Evolutionary conservation across 2,888 invertebrate genomes (phyloP), one percentile per base, ranked within the genome.

Genomic region (Lydus trimaculatus): DNA sequence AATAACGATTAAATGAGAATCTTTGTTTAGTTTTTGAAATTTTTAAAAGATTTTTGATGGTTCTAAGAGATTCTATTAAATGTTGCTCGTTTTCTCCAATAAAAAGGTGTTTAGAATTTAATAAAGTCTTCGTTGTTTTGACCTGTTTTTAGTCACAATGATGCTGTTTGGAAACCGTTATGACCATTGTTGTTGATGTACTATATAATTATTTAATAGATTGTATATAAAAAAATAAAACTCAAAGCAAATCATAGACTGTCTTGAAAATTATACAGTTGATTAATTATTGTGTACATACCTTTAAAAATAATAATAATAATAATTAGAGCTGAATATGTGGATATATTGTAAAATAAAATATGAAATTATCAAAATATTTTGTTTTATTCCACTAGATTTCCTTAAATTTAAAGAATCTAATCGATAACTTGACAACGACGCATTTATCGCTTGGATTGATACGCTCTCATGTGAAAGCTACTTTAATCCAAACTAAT

Each of bases 321-420:
- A 73, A 59, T 63, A 39, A 60, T 62, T 67, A 63, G 61, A 60
- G 69, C 60, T 76, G 63, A 73, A 76, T 52, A 52, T 52, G 73
- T 71, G 74, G 66, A 73, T 75, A 52, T 77, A 78, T 76, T 78
- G 78, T 78, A 78, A 73, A 73, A 77, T 72, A 72, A 72, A 76
- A 67, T 73, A 72, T 68, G 52, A 25, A 25, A 52, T 6, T 23
- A 52, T 52, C 23, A 52, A 23, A 43, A 5, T 2, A 5, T 20
- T 23, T 52, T 52, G 23, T 25, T 52, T 52, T 23, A 23, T 25
- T 52, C 25, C 0, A 23, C 5, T 1, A 0, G 2, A 48, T 48
- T 20, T 48, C 13, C 13, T 36, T 1, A 13, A 13, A 36, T 36
- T 13, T 36, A 0, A 1, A 36, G 28, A 28, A n/a, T n/a, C n/a